Evolutionary conservation across 2,797 vertebrate species (phyloP).

Genomic region (Cirrhinus molitorella): DNA sequence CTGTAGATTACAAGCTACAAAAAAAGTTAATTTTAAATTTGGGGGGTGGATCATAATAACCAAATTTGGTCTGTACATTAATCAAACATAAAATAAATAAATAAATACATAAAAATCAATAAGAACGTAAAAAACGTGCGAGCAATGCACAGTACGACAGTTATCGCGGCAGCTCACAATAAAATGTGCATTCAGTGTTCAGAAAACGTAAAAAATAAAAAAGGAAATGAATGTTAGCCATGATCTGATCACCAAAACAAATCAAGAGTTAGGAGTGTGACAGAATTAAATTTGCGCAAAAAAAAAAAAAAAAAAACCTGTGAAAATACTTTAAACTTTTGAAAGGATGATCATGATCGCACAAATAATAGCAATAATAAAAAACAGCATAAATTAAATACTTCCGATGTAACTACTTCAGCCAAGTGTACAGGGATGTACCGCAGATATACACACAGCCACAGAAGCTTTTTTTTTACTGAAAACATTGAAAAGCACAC

Average conservation of each 20-base stretch:
- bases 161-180: slow-evolving; percentile 7
- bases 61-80: slow-evolving; percentile 53
- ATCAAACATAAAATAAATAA: slow-evolving; percentile 56
- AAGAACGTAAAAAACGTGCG: slow-evolving; percentile 7
- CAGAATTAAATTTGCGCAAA: neutral
- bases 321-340: neutral
- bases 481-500: slow-evolving; percentile 35
- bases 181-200: slow-evolving; percentile 22
- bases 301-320: neutral
- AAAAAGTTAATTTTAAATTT: neutral
- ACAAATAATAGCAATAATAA: neutral
- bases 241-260: neutral
- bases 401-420: neutral
- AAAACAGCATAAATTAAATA: neutral
- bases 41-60: slow-evolving; percentile 25
- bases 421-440: slow-evolving; percentile 22
- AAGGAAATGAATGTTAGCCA: neutral
- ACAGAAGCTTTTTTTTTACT: neutral
- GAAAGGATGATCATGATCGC: neutral
- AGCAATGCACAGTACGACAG: slow-evolving; percentile 6
- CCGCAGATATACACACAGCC: slow-evolving; percentile 6
- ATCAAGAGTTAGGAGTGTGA: neutral
- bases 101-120: slow-evolving; percentile 55
- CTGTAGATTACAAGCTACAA: neutral
- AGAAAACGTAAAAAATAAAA: neutral